Evolutionary conservation across 2,113 vertebrate genomes (phyloP).

Genomic region (Urocolius indicus): DNA sequence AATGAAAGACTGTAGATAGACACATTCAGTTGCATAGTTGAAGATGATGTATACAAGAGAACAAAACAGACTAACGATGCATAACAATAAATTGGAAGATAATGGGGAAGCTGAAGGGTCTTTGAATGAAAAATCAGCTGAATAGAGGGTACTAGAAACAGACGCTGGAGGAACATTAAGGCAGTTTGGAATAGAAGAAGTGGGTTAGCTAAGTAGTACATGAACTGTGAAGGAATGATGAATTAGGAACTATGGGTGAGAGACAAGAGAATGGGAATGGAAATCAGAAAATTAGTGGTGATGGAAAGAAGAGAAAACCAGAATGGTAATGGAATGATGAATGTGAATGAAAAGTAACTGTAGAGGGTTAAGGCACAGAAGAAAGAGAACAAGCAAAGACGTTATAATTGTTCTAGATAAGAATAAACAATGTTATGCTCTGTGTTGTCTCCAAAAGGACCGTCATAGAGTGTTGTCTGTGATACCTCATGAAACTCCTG

Average conservation of each 20-base stretch:
- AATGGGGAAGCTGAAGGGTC: neutral
- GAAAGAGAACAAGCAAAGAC: neutral
- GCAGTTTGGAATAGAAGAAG: neutral
- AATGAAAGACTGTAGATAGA: neutral
- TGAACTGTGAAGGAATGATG: neutral
- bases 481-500: neutral
- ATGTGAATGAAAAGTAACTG: neutral
- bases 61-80: neutral
- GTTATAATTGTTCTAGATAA: neutral
- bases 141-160: neutral
- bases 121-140: neutral
- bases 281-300: neutral
- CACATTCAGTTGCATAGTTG: neutral
- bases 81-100: neutral
- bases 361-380: neutral
- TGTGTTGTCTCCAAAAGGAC: neutral
- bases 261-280: neutral
- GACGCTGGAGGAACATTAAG: neutral
- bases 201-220: neutral
- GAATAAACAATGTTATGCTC: neutral
- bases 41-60: neutral
- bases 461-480: neutral
- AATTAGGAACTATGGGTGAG: neutral
- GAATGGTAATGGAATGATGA: neutral
- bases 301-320: neutral